Base-by-base conservation (phyloP, 2,113 vertebrate genomes). In the Burhinus oedicnemus region DNA sequence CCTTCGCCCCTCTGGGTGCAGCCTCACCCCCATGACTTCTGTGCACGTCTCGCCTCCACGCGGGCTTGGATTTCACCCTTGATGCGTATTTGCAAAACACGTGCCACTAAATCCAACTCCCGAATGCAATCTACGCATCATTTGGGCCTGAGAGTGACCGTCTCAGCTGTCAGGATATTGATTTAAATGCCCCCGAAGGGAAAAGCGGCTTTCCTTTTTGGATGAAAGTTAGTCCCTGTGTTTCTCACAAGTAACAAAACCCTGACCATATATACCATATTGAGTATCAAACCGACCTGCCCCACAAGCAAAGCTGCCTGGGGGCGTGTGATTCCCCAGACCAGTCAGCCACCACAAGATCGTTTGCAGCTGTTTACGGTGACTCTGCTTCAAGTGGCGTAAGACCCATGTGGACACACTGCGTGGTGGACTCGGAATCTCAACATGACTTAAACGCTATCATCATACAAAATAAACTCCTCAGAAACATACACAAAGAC, bases 401-500 rank as follows among this genome's bases (percentile, higher is more conserved):
- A 44, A 64, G 57, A 60, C 38, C 57, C 42, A 12, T 22, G 11
- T 21, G 66, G 65, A 70, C 55, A 89, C 32, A 15, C 51, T 30
- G 61, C 25, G 8, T 12, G 52, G 34, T n/a, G 70, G 91, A 27
- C 55, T 49, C 4, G 1, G 78, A 70, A 52, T 72, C 64, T 80
- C 72, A 49, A 18, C 60, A 25, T 75, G 61, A 55, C 61, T 82
- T 71, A 87, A 90, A 87, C 16, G 52, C 29, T 95, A 72, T 89
- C 83, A 94, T 87, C 19, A 70, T 83, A 87, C 47, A 66, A 58
- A 87, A 75, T 83, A 91, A 93, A 89, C 32, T 55, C 58, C 78
- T 77, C 91, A 62, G 45, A 95, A 95, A 92, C 34, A 60, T 80
- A 93, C 95, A 96, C 51, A 95, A 89, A 82, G 22, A 85, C 8